Evolutionary conservation across 2,797 vertebrate species (phyloP).

Genomic region (Decapterus maruadsi): DNA sequence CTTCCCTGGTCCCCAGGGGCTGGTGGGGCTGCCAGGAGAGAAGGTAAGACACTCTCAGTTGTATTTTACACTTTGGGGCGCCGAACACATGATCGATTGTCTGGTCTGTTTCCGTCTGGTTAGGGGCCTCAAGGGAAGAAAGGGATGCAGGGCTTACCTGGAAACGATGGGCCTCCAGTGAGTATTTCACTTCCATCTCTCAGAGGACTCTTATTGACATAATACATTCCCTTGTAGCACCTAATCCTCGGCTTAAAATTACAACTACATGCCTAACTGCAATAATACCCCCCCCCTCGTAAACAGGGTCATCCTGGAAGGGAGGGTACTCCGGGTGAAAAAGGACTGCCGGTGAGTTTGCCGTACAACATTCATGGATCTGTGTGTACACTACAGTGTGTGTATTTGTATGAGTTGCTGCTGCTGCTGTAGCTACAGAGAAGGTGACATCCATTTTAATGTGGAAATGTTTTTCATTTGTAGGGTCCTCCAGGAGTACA

Average conservation of each 20-base stretch:
- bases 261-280: slow-evolving; percentile 5
- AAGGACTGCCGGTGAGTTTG: slow-evolving; percentile 90
- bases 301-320: slow-evolving; percentile 95
- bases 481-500: slow-evolving; percentile 80
- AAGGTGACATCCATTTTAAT: background rate
- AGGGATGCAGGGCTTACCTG: slow-evolving; percentile 93
- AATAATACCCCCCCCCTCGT: slow-evolving; percentile 28
- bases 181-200: slow-evolving; percentile 67
- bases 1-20: slow-evolving; percentile 95
- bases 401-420: background rate
- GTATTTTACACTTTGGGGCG: background rate
- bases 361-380: background rate
- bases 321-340: slow-evolving; percentile 96
- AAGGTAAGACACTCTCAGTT: slow-evolving; percentile 85
- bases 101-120: slow-evolving; percentile 41
- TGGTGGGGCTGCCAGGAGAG: slow-evolving; percentile 94
- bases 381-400: background rate
- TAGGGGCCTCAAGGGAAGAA: slow-evolving; percentile 96
- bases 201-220: background rate
- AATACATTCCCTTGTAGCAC: background rate
- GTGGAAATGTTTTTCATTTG: slow-evolving; percentile 22
- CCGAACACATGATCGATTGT: background rate
- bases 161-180: slow-evolving; percentile 94
- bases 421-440: background rate
- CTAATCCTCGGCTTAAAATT: slow-evolving; percentile 12